Percentiles rank a stretch among this genome's conserved stretches.
phyloP scores from a whole-genome alignment of 2,888 invertebrate species.

The Eudasyphora cyanicolor region DNA sequence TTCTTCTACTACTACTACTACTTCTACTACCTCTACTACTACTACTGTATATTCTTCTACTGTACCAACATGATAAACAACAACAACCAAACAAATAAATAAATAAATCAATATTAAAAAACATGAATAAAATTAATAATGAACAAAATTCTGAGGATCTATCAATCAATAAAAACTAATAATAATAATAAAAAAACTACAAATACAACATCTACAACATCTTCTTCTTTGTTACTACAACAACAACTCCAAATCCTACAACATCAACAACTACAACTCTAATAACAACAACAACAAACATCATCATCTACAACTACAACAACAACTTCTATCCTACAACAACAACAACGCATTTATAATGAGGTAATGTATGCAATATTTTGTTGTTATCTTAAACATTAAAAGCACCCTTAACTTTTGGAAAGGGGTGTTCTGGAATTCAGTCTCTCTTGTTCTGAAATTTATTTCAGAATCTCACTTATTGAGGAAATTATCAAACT shows the following conservation, averaged over 20 bases:
- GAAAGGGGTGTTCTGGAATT: neutral
- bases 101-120: conserved; percentile 62
- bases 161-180: conserved; percentile 16
- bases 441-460: too few species aligned
- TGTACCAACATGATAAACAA: conserved; percentile 67
- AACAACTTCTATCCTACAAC: conserved; percentile 65
- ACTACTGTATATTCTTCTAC: conserved; percentile 70
- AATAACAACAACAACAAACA: conserved; percentile 67
- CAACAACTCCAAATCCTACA: conserved; percentile 70
- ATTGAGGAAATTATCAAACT: too few species aligned
- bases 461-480: too few species aligned
- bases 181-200: conserved; percentile 67
- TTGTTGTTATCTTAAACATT: conserved; percentile 30
- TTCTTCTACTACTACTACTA: conserved; percentile 73
- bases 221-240: conserved; percentile 74
- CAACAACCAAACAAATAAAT: conserved; percentile 28
- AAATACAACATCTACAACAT: conserved; percentile 75
- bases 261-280: conserved; percentile 65
- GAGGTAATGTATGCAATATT: conserved; percentile 76
- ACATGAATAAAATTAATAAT: conserved; percentile 65
- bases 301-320: conserved; percentile 68
- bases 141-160: conserved; percentile 69
- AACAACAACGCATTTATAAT: conserved; percentile 76
- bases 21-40: conserved; percentile 70
- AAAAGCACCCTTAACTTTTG: conserved; percentile 2